phyloP scores from a whole-genome alignment of 2,888 invertebrate species.

The Lutraria lutraria region DNA sequence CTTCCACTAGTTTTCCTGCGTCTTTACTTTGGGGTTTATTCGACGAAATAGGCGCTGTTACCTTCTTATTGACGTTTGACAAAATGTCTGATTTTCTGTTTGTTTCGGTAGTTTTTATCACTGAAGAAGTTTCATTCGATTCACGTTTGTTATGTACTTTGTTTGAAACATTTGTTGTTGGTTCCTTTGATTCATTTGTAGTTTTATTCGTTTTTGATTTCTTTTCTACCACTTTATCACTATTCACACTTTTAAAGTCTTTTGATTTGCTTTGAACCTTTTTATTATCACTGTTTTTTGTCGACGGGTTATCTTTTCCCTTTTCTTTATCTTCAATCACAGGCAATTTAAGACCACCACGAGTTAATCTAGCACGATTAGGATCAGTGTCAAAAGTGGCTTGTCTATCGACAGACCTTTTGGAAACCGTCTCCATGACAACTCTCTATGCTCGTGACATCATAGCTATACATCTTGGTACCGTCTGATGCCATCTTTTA shows the following conservation, averaged over 20 bases:
- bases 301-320: slow-evolving; percentile 9
- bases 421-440: slow-evolving; percentile 28
- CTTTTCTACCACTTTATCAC: slow-evolving; percentile 20
- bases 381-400: slow-evolving; percentile 77
- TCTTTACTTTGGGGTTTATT: neutral
- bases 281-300: slow-evolving; percentile 29
- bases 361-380: slow-evolving; percentile 45
- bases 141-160: slow-evolving; percentile 13
- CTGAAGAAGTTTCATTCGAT: neutral
- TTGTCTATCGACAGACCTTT: slow-evolving; percentile 58
- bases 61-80: slow-evolving; percentile 35
- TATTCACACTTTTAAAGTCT: neutral
- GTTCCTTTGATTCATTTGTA: neutral
- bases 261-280: neutral
- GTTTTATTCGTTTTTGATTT: slow-evolving; percentile 11
- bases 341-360: slow-evolving; percentile 57
- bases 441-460: slow-evolving; percentile 8
- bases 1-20: neutral
- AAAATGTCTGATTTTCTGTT: slow-evolving; percentile 28
- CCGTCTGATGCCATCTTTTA: neutral
- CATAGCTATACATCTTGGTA: neutral
- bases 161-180: neutral
- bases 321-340: slow-evolving; percentile 48
- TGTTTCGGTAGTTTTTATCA: neutral
- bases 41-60: neutral